Evolutionary conservation across 2,888 invertebrate genomes (phyloP), one percentile per base, ranked within the genome.

Genomic region (Marronus borbonicus): DNA sequence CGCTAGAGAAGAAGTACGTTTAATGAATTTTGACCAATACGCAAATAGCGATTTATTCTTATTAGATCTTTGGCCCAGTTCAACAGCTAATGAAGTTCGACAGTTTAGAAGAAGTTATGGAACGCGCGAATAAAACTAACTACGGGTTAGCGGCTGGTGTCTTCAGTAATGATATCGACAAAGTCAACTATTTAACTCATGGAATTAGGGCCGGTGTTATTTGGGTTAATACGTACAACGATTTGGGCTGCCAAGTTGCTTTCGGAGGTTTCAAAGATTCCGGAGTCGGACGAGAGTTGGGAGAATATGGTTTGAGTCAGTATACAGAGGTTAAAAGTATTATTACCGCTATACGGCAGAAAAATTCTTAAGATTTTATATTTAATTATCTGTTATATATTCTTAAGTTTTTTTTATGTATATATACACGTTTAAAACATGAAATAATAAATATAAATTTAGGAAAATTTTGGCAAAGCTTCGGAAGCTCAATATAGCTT

Each of bases 241-340:
- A 93, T 1, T 92, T 97, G 83, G 91, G 92, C 17, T 91, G 94
- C 44, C 96, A 97, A 86, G 92, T 94, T 28, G 98, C 99, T 0
- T 99, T 99, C 89, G 99, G 99, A 70, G 99, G 99, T 0, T 99
- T 92, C 91, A 98, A 98, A 90, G 95, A 96, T 92, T 98, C 98
- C 0, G 99, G 98, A 2, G 92, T 96, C 85, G 99, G 99, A 1
- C 93, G 99, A 77, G 99, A 99, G 90, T 93, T 97, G 86, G 97
- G 98, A 65, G 96, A 97, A 86, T 98, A 99, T 88, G 99, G 97
- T 31, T 90, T 99, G 80, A 90, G 93, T 81, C 96, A 96, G 84
- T 99, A 99, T 89, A 96, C 97, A 0, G 99, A 99, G 90, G 95
- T 98, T 2, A 99, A 99, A 90, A 93, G 94, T 76, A 97, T 98